Conservation (phyloP, 1,140 invertebrate genomes). For the Sweltsa coloradensis region DNA sequence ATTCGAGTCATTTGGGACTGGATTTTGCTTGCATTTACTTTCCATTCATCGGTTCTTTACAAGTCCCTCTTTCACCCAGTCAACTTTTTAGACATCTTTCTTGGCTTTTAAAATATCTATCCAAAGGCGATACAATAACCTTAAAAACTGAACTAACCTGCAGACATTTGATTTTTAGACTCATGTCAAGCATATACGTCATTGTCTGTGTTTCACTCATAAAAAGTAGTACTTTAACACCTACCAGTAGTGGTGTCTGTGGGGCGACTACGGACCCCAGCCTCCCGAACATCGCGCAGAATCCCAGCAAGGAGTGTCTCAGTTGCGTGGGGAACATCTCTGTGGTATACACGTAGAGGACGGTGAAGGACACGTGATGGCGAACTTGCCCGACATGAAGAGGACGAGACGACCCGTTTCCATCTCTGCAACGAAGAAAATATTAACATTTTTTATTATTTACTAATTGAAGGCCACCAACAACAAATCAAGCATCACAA, state of each 20-base stretch:
- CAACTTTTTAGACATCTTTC: no score
- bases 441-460: neutral
- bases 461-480: neutral
- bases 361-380: constrained; percentile 21
- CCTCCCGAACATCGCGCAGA: constrained; percentile 36
- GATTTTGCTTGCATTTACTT: no score
- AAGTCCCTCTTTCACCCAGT: no score
- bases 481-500: neutral
- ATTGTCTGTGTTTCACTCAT: no score
- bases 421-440: neutral
- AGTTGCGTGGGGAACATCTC: constrained; percentile 36
- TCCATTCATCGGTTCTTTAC: no score
- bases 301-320: constrained; percentile 33
- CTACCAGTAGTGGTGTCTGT: constrained; percentile 23
- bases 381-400: constrained; percentile 31
- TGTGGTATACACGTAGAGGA: constrained; percentile 32
- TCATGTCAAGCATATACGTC: no score
- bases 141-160: no score
- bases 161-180: no score
- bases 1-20: no score
- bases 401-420: constrained; percentile 11
- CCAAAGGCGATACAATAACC: no score
- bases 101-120: no score
- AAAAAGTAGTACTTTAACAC: no score
- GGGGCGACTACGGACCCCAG: constrained; percentile 36